Evolutionary conservation across 2,888 invertebrate genomes (phyloP).

Genomic region (Dynastes hyllus): DNA sequence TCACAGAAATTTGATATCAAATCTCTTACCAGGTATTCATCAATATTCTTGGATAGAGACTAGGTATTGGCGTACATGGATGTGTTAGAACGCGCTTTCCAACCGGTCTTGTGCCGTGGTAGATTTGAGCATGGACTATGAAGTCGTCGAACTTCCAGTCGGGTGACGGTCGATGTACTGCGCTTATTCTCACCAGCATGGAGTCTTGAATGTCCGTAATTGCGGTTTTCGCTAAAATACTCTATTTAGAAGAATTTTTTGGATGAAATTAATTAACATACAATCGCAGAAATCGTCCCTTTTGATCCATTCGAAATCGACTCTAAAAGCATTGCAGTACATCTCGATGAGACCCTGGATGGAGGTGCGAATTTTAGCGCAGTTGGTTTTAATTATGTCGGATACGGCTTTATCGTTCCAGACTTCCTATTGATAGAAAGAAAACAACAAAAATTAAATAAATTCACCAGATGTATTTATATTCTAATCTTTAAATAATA

Average conservation of each 20-base stretch:
- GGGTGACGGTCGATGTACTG: slow-evolving; percentile 84
- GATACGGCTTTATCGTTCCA: slow-evolving; percentile 72
- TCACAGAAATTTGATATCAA: slow-evolving; percentile 59
- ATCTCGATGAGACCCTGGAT: slow-evolving; percentile 89
- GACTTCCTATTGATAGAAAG: slow-evolving; percentile 40
- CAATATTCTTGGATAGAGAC: slow-evolving; percentile 84
- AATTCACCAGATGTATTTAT: too few species aligned
- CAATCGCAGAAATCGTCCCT: slow-evolving; percentile 61
- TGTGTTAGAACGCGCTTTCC: slow-evolving; percentile 82
- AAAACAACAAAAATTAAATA: neutral
- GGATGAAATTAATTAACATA: slow-evolving; percentile 61
- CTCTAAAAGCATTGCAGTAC: slow-evolving; percentile 88
- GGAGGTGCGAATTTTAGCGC: slow-evolving; percentile 84
- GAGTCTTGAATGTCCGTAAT: slow-evolving; percentile 83
- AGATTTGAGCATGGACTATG: slow-evolving; percentile 88
- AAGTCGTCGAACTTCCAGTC: slow-evolving; percentile 91
- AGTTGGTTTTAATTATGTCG: slow-evolving; percentile 79
- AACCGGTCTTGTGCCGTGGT: slow-evolving; percentile 89
- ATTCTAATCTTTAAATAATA: too few species aligned
- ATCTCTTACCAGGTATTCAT: slow-evolving; percentile 76
- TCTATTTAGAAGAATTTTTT: neutral
- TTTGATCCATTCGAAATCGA: slow-evolving; percentile 83
- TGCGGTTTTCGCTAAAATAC: slow-evolving; percentile 76
- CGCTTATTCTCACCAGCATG: slow-evolving; percentile 87
- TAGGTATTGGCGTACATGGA: slow-evolving; percentile 79